A percentile compares a stretch with the other conserved stretches of the same genome.
Evolutionary conservation across 2,113 vertebrate species (phyloP).

Genomic region (Antennarius striatus): DNA sequence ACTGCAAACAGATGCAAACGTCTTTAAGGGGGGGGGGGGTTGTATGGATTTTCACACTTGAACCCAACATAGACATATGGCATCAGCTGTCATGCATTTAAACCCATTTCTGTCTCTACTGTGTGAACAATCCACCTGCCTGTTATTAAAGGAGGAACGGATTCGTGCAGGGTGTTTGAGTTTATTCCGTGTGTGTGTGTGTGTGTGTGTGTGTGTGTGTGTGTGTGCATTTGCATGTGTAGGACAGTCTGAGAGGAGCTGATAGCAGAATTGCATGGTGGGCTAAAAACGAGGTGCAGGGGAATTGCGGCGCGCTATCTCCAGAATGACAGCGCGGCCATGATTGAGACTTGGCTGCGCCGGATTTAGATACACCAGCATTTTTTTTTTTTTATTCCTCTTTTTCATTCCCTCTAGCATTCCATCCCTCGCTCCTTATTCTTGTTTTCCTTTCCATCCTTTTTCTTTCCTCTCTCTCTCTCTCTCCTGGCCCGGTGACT

Average conservation of each 20-base stretch:
- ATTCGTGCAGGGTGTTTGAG: slow-evolving; percentile 43
- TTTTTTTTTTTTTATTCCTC: slow-evolving; percentile 63
- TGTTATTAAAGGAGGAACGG: slow-evolving; percentile 64
- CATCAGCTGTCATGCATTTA: slow-evolving; percentile 72
- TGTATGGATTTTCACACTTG: slow-evolving; percentile 61
- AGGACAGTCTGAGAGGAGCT: slow-evolving; percentile 59
- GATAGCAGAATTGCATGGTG: slow-evolving; percentile 78
- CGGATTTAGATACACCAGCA: slow-evolving; percentile 75
- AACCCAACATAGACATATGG: neutral
- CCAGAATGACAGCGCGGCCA: slow-evolving; percentile 69
- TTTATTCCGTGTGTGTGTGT: slow-evolving; percentile 30
- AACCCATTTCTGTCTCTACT: slow-evolving; percentile 66
- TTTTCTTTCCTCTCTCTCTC: slow-evolving; percentile 18
- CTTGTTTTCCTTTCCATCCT: slow-evolving; percentile 49
- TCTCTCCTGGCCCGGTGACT: neutral
- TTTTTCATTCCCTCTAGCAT: slow-evolving; percentile 39
- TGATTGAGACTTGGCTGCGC: slow-evolving; percentile 74
- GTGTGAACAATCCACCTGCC: slow-evolving; percentile 69
- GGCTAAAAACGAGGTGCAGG: slow-evolving; percentile 76
- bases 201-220: slow-evolving; percentile 29
- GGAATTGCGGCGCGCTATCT: slow-evolving; percentile 78
- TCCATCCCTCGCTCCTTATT: slow-evolving; percentile 14
- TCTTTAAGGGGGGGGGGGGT: slow-evolving; percentile 53
- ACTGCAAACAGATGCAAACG: slow-evolving; percentile 60
- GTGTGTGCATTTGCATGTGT: slow-evolving; percentile 49